Evolutionary conservation across 2,888 invertebrate genomes (phyloP).

Genomic region (Xylota sylvarum): DNA sequence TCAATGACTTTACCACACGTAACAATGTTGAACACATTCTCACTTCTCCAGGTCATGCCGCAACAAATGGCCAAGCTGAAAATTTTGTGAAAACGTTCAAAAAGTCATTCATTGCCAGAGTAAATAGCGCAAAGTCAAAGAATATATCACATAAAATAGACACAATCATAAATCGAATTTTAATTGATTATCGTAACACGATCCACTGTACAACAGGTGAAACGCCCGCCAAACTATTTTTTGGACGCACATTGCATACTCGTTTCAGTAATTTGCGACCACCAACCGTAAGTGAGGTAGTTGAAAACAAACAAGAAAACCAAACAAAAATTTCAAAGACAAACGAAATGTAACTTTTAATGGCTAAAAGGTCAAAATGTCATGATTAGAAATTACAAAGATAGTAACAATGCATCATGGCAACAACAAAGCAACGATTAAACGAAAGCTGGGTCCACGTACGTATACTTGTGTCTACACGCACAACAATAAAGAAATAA

Average conservation of each 20-base stretch:
- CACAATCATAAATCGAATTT: constrained; percentile 24
- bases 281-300: neutral
- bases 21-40: constrained; percentile 26
- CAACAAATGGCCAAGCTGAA: constrained; percentile 48
- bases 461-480: constrained; percentile 28
- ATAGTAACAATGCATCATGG: constrained; percentile 37
- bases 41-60: constrained; percentile 50
- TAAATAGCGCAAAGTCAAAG: constrained; percentile 20
- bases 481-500: constrained; percentile 39
- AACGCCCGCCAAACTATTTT: constrained; percentile 23
- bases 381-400: constrained; percentile 45
- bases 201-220: constrained; percentile 31
- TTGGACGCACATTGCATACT: constrained; percentile 13
- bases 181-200: constrained; percentile 33
- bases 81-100: constrained; percentile 49
- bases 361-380: constrained; percentile 29
- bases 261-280: constrained; percentile 31
- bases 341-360: constrained; percentile 26
- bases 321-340: constrained; percentile 18
- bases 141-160: constrained; percentile 11
- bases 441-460: constrained; percentile 24
- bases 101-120: constrained; percentile 35
- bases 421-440: constrained; percentile 32
- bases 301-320: constrained; percentile 18
- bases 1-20: constrained; percentile 8